Evolutionary conservation across 1,140 invertebrate genomes (phyloP).

Genomic region (Reticulitermes speratus): DNA sequence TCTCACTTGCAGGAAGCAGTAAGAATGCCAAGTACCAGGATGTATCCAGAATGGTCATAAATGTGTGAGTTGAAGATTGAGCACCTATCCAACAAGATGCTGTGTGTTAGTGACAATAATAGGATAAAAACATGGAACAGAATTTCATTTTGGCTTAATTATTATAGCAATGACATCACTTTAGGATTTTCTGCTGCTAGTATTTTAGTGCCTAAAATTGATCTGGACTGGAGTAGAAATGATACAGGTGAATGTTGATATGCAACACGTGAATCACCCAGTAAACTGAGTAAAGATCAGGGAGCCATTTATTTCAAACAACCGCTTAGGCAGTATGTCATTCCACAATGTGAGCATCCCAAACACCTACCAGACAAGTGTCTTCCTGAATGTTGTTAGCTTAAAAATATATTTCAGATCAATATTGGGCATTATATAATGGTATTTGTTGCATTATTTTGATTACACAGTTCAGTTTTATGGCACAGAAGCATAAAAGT

Average conservation of each 20-base stretch:
- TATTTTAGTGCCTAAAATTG: neutral
- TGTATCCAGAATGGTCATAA: neutral
- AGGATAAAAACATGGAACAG: neutral
- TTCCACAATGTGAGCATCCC: neutral
- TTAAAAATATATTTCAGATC: neutral
- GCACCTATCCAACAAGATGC: neutral
- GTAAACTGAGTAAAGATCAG: neutral
- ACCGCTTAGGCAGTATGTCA: neutral
- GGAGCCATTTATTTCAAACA: neutral
- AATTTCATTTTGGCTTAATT: neutral
- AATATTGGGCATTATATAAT: neutral
- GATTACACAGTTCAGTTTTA: neutral
- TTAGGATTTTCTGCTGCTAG: neutral
- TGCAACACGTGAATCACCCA: neutral
- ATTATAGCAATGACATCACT: neutral
- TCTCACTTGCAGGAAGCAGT: neutral
- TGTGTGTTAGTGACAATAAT: slow-evolving; percentile 16
- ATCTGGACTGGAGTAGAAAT: neutral
- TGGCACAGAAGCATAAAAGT: neutral
- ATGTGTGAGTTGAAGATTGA: slow-evolving; percentile 5
- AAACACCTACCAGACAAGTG: neutral
- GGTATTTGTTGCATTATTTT: neutral
- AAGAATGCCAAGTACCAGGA: neutral
- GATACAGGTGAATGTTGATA: neutral
- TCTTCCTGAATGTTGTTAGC: neutral